Conservation (phyloP, 2,888 invertebrate genomes). For the Dysmachus trigonus region DNA sequence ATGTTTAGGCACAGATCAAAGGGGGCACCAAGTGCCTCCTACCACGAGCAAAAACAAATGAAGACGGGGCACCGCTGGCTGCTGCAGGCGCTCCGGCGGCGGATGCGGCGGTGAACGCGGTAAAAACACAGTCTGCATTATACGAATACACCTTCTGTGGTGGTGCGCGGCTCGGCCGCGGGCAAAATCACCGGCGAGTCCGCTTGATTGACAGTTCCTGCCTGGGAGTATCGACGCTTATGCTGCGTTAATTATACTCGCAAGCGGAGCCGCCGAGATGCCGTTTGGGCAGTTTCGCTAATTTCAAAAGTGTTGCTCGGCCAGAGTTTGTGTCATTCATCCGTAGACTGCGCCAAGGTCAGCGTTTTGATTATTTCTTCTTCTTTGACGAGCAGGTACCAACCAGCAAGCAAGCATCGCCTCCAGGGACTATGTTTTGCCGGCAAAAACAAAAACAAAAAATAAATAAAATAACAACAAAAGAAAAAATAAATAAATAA, state of each 20-base stretch:
- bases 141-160: background rate
- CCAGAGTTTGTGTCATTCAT: constrained; percentile 32
- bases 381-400: background rate
- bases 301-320: constrained; percentile 34
- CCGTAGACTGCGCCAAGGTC: constrained; percentile 24
- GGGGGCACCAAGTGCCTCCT: constrained; percentile 6
- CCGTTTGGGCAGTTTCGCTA: constrained; percentile 39
- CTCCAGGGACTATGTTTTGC: background rate
- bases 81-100: constrained; percentile 2
- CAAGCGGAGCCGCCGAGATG: constrained; percentile 26
- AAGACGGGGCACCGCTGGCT: constrained; percentile 9
- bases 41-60: constrained; percentile 21
- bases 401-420: background rate
- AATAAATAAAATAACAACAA: no score
- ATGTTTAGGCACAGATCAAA: constrained; percentile 36
- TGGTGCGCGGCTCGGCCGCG: background rate
- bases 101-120: no score
- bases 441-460: no score
- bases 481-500: no score
- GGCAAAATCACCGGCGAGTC: background rate
- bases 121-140: background rate
- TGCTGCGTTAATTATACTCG: constrained; percentile 38
- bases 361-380: background rate
- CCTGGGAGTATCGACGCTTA: constrained; percentile 33
- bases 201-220: constrained; percentile 36